Percentiles rank a stretch among this genome's conserved stretches.
Evolutionary conservation across 2,113 vertebrate genomes (phyloP).

Genomic region (Pteronura brasiliensis): DNA sequence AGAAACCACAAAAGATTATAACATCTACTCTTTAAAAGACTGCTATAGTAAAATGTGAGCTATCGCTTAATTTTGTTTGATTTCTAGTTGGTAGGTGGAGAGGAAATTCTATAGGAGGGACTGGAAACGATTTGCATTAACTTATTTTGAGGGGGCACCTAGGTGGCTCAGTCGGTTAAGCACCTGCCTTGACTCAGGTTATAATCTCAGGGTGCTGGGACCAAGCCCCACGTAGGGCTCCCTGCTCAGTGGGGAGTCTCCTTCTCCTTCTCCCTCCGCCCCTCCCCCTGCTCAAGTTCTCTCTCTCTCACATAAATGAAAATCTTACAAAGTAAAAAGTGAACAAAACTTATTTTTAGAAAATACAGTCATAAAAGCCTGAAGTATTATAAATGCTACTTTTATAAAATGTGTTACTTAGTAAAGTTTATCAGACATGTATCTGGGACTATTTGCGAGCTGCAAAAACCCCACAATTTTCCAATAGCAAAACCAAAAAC

Average conservation of each 20-base stretch:
- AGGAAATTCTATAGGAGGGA: not conserved
- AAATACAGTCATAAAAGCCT: conserved; percentile 18
- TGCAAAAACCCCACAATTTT: not conserved
- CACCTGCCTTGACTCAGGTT: not conserved
- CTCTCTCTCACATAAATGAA: not conserved
- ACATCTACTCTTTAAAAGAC: conserved; percentile 59
- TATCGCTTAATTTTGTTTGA: not conserved
- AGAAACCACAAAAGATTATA: conserved; percentile 59
- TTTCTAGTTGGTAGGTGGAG: not conserved
- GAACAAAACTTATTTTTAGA: not conserved
- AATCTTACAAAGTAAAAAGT: not conserved
- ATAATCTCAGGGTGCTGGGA: not conserved
- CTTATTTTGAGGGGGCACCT: not conserved
- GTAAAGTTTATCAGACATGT: not conserved
- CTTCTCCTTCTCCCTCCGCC: too few species aligned
- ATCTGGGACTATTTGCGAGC: not conserved
- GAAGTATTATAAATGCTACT: not conserved
- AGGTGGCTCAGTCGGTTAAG: not conserved
- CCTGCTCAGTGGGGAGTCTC: not conserved
- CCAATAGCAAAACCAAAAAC: not conserved
- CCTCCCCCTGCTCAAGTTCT: not conserved
- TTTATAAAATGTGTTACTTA: not conserved
- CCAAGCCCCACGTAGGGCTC: not conserved
- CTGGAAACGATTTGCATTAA: not conserved
- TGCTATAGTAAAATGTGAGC: not conserved